Percentiles rank a stretch among this genome's conserved stretches.
These are phyloP conservation scores for Steinernema feltiae DNA, from an alignment of 1,140 invertebrate genomes.

Conservation along the genomic window DNA sequence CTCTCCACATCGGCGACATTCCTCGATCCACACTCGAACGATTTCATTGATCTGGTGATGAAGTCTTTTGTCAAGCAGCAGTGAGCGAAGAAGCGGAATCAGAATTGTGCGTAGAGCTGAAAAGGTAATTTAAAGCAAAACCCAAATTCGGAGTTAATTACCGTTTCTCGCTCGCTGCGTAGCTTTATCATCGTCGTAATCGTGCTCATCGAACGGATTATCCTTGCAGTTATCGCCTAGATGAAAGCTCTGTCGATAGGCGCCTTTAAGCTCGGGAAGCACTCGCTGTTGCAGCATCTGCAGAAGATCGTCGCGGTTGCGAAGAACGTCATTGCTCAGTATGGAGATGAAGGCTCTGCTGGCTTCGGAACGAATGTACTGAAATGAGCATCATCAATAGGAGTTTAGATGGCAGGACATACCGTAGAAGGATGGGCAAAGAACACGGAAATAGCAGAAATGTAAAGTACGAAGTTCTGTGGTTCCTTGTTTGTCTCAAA, in stretches of 20 bases:
- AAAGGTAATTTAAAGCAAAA: background rate
- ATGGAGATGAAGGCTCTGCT: background rate
- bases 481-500: background rate
- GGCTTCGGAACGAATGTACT: background rate
- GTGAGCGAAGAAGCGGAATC: background rate
- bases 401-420: background rate
- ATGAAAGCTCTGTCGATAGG: background rate
- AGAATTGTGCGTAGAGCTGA: background rate
- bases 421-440: background rate
- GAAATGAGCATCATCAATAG: background rate
- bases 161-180: background rate
- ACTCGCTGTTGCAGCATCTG: background rate
- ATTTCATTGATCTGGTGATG: background rate
- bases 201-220: slow-evolving; percentile 1
- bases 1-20: background rate
- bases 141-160: background rate
- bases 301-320: background rate
- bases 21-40: background rate
- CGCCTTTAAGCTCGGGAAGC: background rate
- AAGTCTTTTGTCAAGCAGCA: background rate
- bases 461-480: background rate
- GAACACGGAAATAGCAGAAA: background rate
- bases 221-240: background rate
- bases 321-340: background rate
- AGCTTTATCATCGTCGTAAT: background rate